Base-by-base conservation (phyloP, 2,113 vertebrate genomes). In the Rynchops niger region DNA sequence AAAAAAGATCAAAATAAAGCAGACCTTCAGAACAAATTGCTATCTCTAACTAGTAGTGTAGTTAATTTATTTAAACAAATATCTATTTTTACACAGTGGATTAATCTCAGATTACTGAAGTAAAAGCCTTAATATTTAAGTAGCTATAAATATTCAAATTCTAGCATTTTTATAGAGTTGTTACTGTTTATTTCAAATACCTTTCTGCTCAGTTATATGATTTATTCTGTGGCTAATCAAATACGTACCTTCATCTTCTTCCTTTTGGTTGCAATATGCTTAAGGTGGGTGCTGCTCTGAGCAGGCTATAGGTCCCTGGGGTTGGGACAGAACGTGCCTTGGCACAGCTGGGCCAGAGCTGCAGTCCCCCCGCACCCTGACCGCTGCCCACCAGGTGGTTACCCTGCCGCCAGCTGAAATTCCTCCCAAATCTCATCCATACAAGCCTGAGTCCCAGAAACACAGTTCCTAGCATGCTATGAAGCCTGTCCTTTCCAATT, bases 1-100 rank as follows among this genome's bases (percentile, higher is more conserved):
- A 61, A 88, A 97, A 93, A 66, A 76, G 45, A 90, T 80, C 55
- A 94, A 94, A 97, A 95, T 86, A 84, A 88, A 67, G 52, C 62
- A 81, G 65, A 82, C 49, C 32, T 77, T 63, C 49, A 55, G 65
- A 83, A 82, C 61, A 96, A 96, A 87, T 81, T 4, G 9, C 52
- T 38, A 40, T 82, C 63, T 95, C 74, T 83, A 76, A 85, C 53
- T 85, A 89, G 50, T 67, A 81, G 43, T 40, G 76, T 84, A 47
- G 50, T 74, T 42, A 81, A 71, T 95, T 92, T 73, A 63, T 62
- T 83, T 92, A 52, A 96, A 90, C 56, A 92, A 93, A 79, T 36
- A 40, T 40, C 76, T 69, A 4, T 95, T 88, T 93, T 86, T 91
- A 58, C 9, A 4, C 13, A 13, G 34, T 27, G 13, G 65, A 52